Base-by-base conservation (phyloP, 2,113 vertebrate species). In the Callorhinus ursinus region DNA sequence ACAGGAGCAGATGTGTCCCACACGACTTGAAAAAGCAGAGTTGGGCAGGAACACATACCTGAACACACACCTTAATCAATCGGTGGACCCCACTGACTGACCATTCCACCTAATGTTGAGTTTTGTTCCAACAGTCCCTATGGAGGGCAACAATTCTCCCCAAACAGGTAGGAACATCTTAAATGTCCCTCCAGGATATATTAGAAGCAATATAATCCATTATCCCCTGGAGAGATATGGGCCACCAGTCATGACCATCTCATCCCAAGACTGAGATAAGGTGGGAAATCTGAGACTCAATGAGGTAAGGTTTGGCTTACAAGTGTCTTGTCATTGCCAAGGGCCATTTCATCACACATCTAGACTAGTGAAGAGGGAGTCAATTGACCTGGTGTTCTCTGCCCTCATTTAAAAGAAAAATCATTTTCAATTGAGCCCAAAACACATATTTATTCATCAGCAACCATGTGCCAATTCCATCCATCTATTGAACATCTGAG, bases 221-320 rank as follows among this genome's bases (percentile, higher is more conserved):
- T 71, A 80, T 49, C 82, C 69, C 88, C 57, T 69, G 42, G 76
- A 88, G 74, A 71, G 46, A 92, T 5, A 72, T 67, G 59, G 92
- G 76, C 69, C 26, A 95, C 42, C 71, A 91, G 33, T 22, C 59
- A 88, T 24, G 92, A 92, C 55, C 57, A 92, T 80, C 59, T 93
- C 69, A 36, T 93, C n/a, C 63, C 71, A 61, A 51, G 72, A 46
- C 8, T 88, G 76, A 95, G 90, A 94, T 90, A 57, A 94, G 77
- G 36, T 74, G 61, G 90, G 80, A 94, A 97, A 96, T 76, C 67
- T 63, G 94, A 97, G 84, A 71, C 33, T 65, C 51, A 7, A 28
- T 87, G 94, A 98, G 80, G 95, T 95, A 7, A 92, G 95, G 83
- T 81, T 93, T 94, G 90, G 63, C 95, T 90, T 81, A 51, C 26